Conservation (phyloP, 2,888 invertebrate genomes). For the Pristionchus exspectatus region DNA sequence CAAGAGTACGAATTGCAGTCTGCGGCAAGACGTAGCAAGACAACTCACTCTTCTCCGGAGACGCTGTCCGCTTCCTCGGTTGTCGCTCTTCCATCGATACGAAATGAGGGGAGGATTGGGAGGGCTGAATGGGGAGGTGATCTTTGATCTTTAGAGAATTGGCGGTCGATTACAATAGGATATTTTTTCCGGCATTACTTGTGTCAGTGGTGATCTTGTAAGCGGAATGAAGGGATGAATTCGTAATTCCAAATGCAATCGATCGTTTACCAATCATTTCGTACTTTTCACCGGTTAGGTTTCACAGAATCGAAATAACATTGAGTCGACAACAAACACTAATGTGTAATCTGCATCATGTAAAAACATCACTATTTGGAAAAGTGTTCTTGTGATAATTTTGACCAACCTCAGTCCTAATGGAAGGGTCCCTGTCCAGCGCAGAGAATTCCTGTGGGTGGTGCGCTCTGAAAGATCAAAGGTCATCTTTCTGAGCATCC, state of each 20-base stretch:
- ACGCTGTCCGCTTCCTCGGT: not conserved
- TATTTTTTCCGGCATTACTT: too few species aligned
- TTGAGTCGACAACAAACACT: not conserved
- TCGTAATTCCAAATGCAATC: too few species aligned
- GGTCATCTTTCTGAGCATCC: not conserved
- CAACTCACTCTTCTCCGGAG: not conserved
- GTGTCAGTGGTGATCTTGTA: too few species aligned
- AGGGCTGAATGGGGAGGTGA: not conserved
- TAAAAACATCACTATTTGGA: too few species aligned
- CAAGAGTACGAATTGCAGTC: not conserved
- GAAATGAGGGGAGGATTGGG: not conserved
- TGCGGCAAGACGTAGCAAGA: not conserved
- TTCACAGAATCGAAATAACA: not conserved
- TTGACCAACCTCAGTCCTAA: not conserved
- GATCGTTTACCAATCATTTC: too few species aligned
- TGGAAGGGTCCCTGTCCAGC: not conserved
- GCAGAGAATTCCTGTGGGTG: not conserved
- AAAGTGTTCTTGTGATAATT: not conserved
- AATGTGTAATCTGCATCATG: too few species aligned
- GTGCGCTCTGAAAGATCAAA: constrained; percentile 19
- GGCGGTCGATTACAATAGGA: too few species aligned
- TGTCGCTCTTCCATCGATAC: not conserved
- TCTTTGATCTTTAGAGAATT: too few species aligned
- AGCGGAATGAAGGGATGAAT: too few species aligned
- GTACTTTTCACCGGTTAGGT: not conserved